These are phyloP conservation scores for Cyprinodon tularosa DNA, from an alignment of 2,113 vertebrate species.

Conservation along the genomic window DNA sequence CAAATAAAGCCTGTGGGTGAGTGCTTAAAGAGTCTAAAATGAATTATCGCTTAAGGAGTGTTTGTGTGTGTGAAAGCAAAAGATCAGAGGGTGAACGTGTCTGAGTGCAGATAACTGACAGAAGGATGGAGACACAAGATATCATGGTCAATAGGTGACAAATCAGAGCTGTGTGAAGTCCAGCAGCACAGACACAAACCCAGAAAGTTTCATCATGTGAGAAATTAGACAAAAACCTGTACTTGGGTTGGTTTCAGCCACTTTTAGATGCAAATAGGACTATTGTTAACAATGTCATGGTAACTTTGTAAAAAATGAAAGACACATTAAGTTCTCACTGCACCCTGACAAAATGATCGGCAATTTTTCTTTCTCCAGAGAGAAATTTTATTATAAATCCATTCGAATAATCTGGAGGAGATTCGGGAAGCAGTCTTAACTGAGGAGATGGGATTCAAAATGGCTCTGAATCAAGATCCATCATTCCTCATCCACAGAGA, in stretches of 20 bases:
- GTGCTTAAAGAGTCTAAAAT: slow-evolving; percentile 10
- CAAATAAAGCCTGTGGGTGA: slow-evolving; percentile 36
- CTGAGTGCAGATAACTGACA: slow-evolving; percentile 15
- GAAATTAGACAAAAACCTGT: not conserved
- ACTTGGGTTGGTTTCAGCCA: not conserved
- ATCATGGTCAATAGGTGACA: slow-evolving; percentile 24
- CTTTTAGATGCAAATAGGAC: too few species aligned
- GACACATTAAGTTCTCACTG: not conserved
- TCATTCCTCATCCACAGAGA: too few species aligned
- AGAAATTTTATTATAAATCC: not conserved
- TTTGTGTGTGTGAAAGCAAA: slow-evolving; percentile 3
- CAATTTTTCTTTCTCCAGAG: not conserved
- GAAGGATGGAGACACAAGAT: slow-evolving; percentile 36
- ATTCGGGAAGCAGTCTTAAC: not conserved
- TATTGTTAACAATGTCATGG: not conserved
- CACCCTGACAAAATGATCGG: not conserved
- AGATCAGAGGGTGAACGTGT: slow-evolving; percentile 27
- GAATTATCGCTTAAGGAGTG: slow-evolving; percentile 18
- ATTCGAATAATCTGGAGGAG: not conserved
- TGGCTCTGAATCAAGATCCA: not conserved
- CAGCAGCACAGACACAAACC: not conserved
- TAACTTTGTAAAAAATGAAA: not conserved
- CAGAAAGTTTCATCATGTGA: not conserved
- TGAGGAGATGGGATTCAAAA: too few species aligned
- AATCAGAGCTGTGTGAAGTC: not conserved